These are phyloP conservation scores for Xiphophorus birchmanni DNA, from an alignment of 2,797 vertebrate genomes.

Conservation along the genomic window DNA sequence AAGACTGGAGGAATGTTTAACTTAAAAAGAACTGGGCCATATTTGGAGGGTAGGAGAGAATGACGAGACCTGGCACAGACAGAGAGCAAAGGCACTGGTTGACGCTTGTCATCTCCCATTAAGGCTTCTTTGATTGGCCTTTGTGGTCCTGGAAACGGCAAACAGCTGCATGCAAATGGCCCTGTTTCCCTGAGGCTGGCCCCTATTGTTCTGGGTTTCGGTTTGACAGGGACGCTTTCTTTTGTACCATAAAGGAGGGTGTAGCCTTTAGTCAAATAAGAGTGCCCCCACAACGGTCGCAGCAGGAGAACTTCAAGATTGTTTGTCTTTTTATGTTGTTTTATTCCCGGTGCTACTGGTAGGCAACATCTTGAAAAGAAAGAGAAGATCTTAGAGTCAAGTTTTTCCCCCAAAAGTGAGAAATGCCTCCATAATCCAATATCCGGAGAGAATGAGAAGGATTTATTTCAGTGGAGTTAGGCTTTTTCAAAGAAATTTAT, in stretches of 20 bases:
- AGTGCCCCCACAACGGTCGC: conserved; percentile 84
- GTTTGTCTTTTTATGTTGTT: conserved; percentile 85
- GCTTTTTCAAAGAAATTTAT: conserved; percentile 60
- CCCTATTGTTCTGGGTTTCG: conserved; percentile 89
- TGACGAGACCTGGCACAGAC: conserved; percentile 71
- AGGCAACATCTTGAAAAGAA: conserved; percentile 83
- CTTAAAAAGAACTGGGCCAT: conserved; percentile 42
- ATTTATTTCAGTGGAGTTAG: conserved; percentile 67
- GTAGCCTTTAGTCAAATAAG: conserved; percentile 87
- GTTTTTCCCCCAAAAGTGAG: conserved; percentile 75
- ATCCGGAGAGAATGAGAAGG: conserved; percentile 68
- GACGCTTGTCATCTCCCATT: conserved; percentile 90
- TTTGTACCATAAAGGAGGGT: conserved; percentile 80
- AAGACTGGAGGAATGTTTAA: conserved; percentile 69
- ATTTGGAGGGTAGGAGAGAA: conserved; percentile 64
- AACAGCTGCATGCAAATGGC: conserved; percentile 98
- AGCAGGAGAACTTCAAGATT: conserved; percentile 82
- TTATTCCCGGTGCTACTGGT: conserved; percentile 79
- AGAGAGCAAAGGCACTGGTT: conserved; percentile 79
- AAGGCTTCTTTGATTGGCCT: conserved; percentile 89
- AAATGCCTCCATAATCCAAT: conserved; percentile 80
- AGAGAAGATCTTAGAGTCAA: conserved; percentile 83
- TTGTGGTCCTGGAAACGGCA: conserved; percentile 93
- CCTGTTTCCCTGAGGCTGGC: conserved; percentile 83
- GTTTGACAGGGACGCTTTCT: conserved; percentile 92